phyloP scores from a whole-genome alignment of 1,140 invertebrate genomes.

The Drosophila nannoptera region DNA sequence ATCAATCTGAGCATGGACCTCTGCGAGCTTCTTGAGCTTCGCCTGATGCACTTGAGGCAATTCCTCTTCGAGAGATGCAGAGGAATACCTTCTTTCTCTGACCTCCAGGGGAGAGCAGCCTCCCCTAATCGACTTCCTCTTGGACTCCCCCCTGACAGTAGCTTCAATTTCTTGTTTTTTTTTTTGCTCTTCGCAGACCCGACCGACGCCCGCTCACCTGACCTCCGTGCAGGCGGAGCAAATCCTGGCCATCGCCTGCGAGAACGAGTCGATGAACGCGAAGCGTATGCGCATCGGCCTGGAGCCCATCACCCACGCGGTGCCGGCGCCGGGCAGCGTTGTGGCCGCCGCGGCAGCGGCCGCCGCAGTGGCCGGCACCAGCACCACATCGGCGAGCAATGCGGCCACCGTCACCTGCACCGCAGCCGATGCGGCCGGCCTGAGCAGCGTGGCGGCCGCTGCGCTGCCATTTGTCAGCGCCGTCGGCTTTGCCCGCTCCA shows the following conservation, averaged over 20 bases:
- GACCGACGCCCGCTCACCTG: slow-evolving; percentile 96
- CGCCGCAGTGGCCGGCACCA: slow-evolving; percentile 63
- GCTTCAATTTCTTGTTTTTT: not conserved
- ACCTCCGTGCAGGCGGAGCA: slow-evolving; percentile 97
- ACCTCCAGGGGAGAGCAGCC: too few relatives aligned
- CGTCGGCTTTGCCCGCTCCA: slow-evolving; percentile 73
- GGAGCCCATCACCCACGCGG: slow-evolving; percentile 94
- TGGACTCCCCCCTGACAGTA: not conserved
- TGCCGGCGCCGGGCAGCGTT: slow-evolving; percentile 84
- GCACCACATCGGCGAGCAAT: slow-evolving; percentile 52
- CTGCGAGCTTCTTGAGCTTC: too few relatives aligned
- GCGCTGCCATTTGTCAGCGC: slow-evolving; percentile 70
- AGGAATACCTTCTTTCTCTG: too few relatives aligned
- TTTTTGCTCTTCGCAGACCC: slow-evolving; percentile 63
- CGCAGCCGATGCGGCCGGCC: slow-evolving; percentile 58
- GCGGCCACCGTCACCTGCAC: slow-evolving; percentile 62
- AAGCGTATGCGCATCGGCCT: slow-evolving; percentile 96
- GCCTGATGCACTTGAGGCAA: not conserved
- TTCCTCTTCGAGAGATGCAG: too few relatives aligned
- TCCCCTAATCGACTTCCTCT: too few relatives aligned
- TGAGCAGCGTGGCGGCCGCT: slow-evolving; percentile 67
- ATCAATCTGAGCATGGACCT: too few relatives aligned
- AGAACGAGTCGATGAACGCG: slow-evolving; percentile 97
- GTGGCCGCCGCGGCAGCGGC: slow-evolving; percentile 80
- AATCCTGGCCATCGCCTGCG: slow-evolving; percentile 95